These are phyloP conservation scores for Synergus laeviventris DNA, from an alignment of 2,888 invertebrate species.

Conservation along the genomic window DNA sequence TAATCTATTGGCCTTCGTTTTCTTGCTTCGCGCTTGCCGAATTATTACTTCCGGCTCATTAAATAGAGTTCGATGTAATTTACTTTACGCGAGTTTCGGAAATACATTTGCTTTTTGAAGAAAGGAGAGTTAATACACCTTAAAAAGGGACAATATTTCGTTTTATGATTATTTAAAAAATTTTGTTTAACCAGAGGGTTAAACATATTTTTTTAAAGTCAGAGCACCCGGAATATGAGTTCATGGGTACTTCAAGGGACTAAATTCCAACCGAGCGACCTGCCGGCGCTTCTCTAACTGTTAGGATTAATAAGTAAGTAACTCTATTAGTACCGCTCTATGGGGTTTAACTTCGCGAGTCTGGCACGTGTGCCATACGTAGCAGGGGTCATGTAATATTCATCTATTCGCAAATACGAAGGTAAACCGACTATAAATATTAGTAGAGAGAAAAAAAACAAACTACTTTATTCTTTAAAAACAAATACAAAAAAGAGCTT, in stretches of 20 bases:
- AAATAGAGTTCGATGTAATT: not conserved
- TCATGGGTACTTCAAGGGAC: not conserved
- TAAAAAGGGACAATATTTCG: not conserved
- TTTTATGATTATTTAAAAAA: too few relatives aligned
- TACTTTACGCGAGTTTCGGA: not conserved
- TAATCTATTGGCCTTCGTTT: constrained; percentile 15
- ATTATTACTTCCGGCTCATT: constrained; percentile 5
- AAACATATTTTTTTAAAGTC: too few relatives aligned
- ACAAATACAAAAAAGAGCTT: too few relatives aligned
- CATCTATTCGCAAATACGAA: too few relatives aligned
- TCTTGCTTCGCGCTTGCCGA: not conserved
- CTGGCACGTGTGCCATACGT: constrained; percentile 42
- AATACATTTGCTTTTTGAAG: not conserved
- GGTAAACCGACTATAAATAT: too few relatives aligned
- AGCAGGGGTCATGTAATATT: too few relatives aligned
- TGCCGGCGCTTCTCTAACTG: constrained; percentile 51
- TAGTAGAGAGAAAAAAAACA: too few relatives aligned
- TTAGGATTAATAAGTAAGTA: constrained; percentile 56
- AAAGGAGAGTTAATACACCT: not conserved
- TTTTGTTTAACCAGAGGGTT: too few relatives aligned
- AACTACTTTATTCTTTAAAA: too few relatives aligned
- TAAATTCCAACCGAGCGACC: constrained; percentile 44
- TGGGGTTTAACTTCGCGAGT: constrained; percentile 53
- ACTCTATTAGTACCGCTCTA: constrained; percentile 54
- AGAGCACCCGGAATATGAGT: too few relatives aligned